Evolutionary conservation across 2,797 vertebrate genomes (phyloP).

Genomic region (Channa striata): DNA sequence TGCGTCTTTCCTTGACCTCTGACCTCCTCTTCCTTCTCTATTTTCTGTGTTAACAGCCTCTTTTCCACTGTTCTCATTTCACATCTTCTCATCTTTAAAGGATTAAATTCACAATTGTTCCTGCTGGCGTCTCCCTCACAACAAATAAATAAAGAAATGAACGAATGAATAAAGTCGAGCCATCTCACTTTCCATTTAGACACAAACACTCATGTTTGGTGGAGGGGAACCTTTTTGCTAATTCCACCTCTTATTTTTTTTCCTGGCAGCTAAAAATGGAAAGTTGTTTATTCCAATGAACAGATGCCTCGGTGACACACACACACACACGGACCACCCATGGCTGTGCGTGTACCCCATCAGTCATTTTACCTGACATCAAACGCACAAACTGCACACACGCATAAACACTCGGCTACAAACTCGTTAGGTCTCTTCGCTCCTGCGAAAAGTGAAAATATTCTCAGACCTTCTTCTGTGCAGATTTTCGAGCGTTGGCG

Average conservation of each 20-base stretch:
- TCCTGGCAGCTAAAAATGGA: conserved; percentile 69
- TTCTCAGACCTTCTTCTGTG: conserved; percentile 5
- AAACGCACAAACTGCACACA: conserved; percentile 5
- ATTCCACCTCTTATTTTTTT: conserved; percentile 50
- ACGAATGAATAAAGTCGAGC: not conserved
- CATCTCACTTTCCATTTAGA: conserved; percentile 35
- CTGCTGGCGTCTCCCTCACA: conserved; percentile 37
- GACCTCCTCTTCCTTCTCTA: conserved; percentile 10
- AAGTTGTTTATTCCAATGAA: conserved; percentile 69
- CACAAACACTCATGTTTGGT: conserved; percentile 11
- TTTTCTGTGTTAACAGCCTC: not conserved
- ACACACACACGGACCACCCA: conserved; percentile 33
- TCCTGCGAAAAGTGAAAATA: conserved; percentile 9
- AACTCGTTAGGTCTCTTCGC: conserved; percentile 7
- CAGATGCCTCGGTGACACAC: conserved; percentile 63
- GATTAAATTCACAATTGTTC: conserved; percentile 43
- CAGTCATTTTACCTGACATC: conserved; percentile 18
- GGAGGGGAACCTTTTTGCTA: conserved; percentile 41
- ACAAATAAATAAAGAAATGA: not conserved
- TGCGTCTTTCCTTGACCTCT: not conserved
- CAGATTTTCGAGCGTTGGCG: not conserved
- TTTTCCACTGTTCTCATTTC: conserved; percentile 15
- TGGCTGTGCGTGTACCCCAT: conserved; percentile 14
- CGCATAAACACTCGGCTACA: not conserved
- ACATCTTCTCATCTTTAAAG: conserved; percentile 20